A percentile compares a stretch with the other conserved stretches of the same genome.
Evolutionary conservation across 1,140 invertebrate genomes (phyloP).

Genomic region (Drosophila repletoides): DNA sequence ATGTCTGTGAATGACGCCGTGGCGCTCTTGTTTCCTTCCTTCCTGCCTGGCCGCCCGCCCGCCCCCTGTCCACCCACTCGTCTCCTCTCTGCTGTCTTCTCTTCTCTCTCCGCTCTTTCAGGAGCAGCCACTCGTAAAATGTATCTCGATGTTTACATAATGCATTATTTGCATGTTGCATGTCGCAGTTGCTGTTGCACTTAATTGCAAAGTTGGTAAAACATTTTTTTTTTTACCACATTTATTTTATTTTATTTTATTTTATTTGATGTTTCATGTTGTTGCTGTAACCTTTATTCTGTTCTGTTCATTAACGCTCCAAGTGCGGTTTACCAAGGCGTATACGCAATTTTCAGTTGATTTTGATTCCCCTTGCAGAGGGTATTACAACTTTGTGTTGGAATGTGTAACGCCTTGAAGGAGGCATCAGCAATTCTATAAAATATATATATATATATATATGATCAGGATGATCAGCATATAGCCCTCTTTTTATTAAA

Average conservation of each 20-base stretch:
- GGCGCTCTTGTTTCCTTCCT: conserved; percentile 22
- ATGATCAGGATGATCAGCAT: too few species aligned
- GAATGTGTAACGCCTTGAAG: too few species aligned
- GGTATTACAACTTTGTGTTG: too few species aligned
- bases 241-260: conserved; percentile 10
- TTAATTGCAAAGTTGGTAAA: conserved; percentile 51
- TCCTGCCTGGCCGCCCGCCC: conserved; percentile 14
- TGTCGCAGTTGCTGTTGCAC: conserved; percentile 11
- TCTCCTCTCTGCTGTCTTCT: conserved; percentile 14
- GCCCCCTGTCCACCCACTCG: not conserved
- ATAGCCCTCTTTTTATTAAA: too few species aligned
- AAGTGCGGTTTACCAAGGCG: conserved; percentile 25
- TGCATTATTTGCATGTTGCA: conserved; percentile 42
- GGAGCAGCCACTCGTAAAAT: conserved; percentile 29
- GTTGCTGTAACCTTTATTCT: conserved; percentile 11
- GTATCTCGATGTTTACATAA: conserved; percentile 51
- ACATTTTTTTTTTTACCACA: conserved; percentile 39
- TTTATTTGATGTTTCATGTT: not conserved
- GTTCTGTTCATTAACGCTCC: conserved; percentile 34
- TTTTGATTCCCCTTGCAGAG: too few species aligned
- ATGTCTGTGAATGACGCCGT: conserved; percentile 59
- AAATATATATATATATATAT: too few species aligned
- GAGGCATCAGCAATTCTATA: too few species aligned
- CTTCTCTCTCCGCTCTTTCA: not conserved
- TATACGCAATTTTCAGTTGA: conserved; percentile 19